Conservation (phyloP, 2,113 vertebrate genomes). For the Pardalotus punctatus region DNA sequence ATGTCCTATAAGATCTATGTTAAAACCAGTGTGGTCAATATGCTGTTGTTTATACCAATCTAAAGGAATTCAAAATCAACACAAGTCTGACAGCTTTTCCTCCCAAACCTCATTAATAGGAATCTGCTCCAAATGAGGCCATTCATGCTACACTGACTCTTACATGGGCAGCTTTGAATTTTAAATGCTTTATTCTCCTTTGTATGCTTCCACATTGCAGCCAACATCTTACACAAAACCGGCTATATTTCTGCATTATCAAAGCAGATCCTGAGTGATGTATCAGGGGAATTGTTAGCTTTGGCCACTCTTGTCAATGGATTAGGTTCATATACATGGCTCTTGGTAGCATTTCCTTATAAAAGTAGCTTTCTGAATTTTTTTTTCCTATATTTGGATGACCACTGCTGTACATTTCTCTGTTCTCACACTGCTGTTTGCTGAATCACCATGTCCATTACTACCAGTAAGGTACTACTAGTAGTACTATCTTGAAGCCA, state of each 20-base stretch:
- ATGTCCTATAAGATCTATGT: background rate
- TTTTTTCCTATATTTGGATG: background rate
- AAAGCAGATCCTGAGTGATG: background rate
- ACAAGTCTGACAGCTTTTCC: background rate
- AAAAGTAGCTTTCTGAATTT: background rate
- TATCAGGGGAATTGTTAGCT: background rate
- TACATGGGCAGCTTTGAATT: background rate
- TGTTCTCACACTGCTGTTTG: background rate
- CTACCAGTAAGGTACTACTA: background rate
- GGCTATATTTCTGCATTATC: background rate
- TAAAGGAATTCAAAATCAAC: background rate
- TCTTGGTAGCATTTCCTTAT: background rate
- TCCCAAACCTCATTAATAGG: background rate
- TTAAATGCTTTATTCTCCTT: background rate
- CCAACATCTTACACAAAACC: background rate
- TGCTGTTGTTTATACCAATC: background rate
- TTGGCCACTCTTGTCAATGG: background rate
- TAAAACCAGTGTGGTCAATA: background rate
- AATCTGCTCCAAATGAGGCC: background rate
- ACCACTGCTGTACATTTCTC: background rate
- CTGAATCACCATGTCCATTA: background rate
- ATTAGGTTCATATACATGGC: background rate
- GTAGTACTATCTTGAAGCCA: background rate
- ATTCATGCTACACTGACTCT: background rate
- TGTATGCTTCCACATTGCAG: background rate